Conservation (phyloP, 92 coral and sea anemone species). For the Actinernus sp. region DNA sequence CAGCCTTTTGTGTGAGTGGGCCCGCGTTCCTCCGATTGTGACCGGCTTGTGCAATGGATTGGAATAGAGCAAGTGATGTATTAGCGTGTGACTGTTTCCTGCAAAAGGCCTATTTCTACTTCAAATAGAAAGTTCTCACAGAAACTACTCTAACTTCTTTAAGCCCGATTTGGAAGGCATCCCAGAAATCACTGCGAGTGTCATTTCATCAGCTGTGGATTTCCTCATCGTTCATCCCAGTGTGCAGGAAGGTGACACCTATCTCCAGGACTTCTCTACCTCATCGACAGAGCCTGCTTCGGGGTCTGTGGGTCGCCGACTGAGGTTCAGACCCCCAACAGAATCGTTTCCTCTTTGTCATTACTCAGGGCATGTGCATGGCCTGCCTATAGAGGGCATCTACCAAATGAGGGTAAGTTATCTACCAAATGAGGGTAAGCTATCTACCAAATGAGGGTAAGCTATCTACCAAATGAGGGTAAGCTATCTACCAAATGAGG, state of each 20-base stretch:
- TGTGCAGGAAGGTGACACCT: constrained; percentile 85
- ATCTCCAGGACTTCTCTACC: constrained; percentile 60
- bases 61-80: too few relatives aligned
- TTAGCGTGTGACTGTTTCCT: too few relatives aligned
- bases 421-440: too few relatives aligned
- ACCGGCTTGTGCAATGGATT: too few relatives aligned
- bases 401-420: constrained; percentile 81
- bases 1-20: too few relatives aligned
- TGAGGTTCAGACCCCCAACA: constrained; percentile 88
- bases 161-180: constrained; percentile 97
- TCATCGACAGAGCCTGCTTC: constrained; percentile 54
- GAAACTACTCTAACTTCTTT: too few relatives aligned
- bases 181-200: constrained; percentile 82
- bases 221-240: constrained; percentile 95
- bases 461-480: too few relatives aligned
- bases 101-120: too few relatives aligned
- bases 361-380: constrained; percentile 72
- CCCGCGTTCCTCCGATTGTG: too few relatives aligned
- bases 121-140: too few relatives aligned
- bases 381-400: constrained; percentile 88
- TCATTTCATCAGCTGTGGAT: constrained; percentile 76
- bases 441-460: too few relatives aligned
- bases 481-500: too few relatives aligned
- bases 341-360: constrained; percentile 91
- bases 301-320: constrained; percentile 73